Base-by-base conservation (phyloP, 2,113 vertebrate species). In the Python bivittatus region DNA sequence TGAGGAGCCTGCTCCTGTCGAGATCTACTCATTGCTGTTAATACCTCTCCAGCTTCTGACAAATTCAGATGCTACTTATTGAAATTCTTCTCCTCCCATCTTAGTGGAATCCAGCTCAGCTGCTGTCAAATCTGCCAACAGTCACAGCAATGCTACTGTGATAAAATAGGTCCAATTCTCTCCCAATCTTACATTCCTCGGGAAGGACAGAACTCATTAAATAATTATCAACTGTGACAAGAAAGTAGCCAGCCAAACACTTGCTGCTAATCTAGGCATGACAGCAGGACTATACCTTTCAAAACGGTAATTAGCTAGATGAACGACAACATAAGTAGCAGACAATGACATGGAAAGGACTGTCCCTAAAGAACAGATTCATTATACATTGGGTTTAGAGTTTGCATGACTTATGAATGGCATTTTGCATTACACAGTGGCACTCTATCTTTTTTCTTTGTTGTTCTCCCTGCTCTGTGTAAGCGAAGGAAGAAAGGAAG, bases 351-450 rank as follows among this genome's bases (percentile, higher is more conserved):
- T 2, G 29, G 92, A 95, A 94, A 94, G 93, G 92, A 95, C 95
- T 95, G 94, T 97, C 95, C 96, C 97, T 96, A 95, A 96, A 97
- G 97, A 96, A 96, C 93, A 96, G 96, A 96, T 96, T 95, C 94
- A 97, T 97, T 96, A 96, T 96, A 96, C 0, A 22, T 90, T 95
- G 94, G 94, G 93, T 95, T 96, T 96, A 96, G 94, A 94, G 94
- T 96, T 95, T 96, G 90, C 93, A 88, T 96, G 96, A 96, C 96
- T 96, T 97, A 95, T 94, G 96, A 96, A 95, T 95, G 91, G 88
- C 96, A 94, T 96, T 97, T 97, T 97, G 93, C 91, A 88, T 91
- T 95, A 95, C 94, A 96, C 93, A 96, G 94, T 95, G 93, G 93
- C 91, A 94, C 72, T 95, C 90, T 89, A 79, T 95, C 94, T 44